Conservation (phyloP, 2,797 vertebrate species). For the Carduelis carduelis region DNA sequence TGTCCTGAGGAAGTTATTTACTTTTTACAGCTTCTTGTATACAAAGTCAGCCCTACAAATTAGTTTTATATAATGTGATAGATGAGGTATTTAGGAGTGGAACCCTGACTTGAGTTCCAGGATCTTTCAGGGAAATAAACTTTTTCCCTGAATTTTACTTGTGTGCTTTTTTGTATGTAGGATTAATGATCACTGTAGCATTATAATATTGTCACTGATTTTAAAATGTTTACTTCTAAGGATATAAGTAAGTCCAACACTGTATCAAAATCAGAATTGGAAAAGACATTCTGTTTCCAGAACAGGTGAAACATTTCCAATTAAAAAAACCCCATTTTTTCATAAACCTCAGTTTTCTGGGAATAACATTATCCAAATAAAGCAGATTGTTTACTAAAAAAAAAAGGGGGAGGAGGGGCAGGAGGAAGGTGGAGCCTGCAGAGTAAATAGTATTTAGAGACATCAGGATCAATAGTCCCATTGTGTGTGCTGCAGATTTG, state of each 20-base stretch:
- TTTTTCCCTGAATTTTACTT: background rate
- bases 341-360: background rate
- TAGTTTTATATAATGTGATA: background rate
- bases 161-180: background rate
- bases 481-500: constrained; percentile 15
- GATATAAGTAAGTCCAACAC: background rate
- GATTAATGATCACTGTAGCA: background rate
- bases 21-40: background rate
- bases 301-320: background rate
- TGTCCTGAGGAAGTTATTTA: background rate
- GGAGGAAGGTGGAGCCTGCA: background rate
- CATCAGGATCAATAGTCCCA: constrained; percentile 16
- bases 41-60: background rate
- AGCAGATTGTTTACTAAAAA: background rate
- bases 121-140: background rate
- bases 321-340: background rate
- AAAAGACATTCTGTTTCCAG: background rate
- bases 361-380: background rate
- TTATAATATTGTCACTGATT: background rate
- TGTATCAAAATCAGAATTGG: background rate
- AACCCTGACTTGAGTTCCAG: background rate
- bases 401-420: fast-evolving
- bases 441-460: constrained; percentile 5
- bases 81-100: background rate
- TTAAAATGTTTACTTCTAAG: background rate